phyloP scores from a whole-genome alignment of 2,113 vertebrate genomes.

The Petrocephalus microphthalmus region DNA sequence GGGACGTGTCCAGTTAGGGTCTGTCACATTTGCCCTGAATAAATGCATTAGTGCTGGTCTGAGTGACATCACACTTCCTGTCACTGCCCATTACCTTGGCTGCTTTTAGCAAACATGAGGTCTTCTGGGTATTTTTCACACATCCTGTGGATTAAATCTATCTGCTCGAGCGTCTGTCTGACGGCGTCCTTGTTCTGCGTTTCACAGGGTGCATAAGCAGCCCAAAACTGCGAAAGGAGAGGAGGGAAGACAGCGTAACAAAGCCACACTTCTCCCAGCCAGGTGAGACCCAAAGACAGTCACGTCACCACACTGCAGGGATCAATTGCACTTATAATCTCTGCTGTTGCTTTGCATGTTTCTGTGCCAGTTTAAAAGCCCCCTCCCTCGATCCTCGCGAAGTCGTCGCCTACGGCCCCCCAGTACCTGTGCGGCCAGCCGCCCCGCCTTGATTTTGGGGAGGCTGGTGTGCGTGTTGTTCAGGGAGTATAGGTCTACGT shows the following conservation, averaged over 20 bases:
- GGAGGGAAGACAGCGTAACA: too few relatives aligned
- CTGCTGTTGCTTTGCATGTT: neutral
- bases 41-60: neutral
- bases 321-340: neutral
- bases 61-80: neutral
- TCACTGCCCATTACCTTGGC: slow-evolving; percentile 49
- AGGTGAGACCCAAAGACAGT: neutral
- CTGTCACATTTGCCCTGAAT: neutral
- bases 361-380: neutral
- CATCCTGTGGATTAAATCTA: slow-evolving; percentile 82
- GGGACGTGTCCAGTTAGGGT: neutral
- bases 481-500: slow-evolving; percentile 65
- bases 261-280: neutral
- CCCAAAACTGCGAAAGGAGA: slow-evolving; percentile 78
- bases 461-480: slow-evolving; percentile 82
- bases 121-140: slow-evolving; percentile 69
- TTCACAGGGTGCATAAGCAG: slow-evolving; percentile 73
- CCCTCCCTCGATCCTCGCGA: too few relatives aligned
- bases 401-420: neutral
- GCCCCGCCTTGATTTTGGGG: slow-evolving; percentile 70
- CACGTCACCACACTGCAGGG: neutral
- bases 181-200: slow-evolving; percentile 84
- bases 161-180: slow-evolving; percentile 84
- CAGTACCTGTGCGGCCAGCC: slow-evolving; percentile 80
- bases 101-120: slow-evolving; percentile 67